Evolutionary conservation across 2,888 invertebrate species (phyloP).

Genomic region (Ganaspis brasiliensis): DNA sequence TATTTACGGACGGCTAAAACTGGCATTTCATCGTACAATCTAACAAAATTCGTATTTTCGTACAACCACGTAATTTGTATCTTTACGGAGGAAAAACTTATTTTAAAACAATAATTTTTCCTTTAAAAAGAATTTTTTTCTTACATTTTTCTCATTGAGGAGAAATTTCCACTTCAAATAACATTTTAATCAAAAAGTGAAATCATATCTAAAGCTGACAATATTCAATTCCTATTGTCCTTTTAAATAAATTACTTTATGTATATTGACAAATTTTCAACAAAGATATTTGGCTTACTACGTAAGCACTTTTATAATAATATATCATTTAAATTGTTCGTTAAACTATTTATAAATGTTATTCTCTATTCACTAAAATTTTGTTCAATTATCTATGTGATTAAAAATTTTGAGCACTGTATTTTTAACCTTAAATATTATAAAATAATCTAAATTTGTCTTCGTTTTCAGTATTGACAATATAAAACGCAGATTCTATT

Average conservation of each 20-base stretch:
- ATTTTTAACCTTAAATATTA: background rate
- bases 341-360: conserved; percentile 4
- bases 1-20: conserved; percentile 1
- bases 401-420: conserved; percentile 14
- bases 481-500: no score
- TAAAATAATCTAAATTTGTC: background rate
- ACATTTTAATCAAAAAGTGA: background rate
- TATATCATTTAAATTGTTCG: background rate
- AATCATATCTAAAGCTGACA: background rate
- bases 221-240: no score
- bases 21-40: background rate
- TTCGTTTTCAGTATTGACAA: background rate
- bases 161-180: background rate
- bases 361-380: background rate
- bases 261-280: no score
- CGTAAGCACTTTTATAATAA: background rate
- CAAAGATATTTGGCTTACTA: background rate
- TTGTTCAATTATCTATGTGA: background rate
- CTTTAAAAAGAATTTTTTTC: no score
- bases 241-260: no score
- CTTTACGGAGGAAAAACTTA: background rate
- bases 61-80: background rate
- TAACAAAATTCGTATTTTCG: background rate
- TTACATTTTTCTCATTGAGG: background rate
- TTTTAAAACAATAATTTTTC: background rate